phyloP scores from a whole-genome alignment of 2,113 vertebrate genomes.

The Onychostruthus taczanowskii region DNA sequence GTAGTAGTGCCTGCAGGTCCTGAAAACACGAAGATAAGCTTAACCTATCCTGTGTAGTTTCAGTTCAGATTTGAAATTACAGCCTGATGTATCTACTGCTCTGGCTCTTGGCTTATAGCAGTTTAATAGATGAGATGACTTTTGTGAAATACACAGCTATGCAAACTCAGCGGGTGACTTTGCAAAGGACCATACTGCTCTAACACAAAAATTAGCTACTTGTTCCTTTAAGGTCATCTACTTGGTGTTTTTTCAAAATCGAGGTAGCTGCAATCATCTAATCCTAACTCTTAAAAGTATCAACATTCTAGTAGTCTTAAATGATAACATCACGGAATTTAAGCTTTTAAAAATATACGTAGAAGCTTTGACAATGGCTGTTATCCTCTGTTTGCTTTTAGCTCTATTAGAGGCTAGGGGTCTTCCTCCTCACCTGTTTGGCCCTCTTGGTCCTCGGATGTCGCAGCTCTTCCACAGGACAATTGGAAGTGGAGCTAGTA shows the following conservation, averaged over 20 bases:
- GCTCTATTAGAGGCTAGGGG: constrained; percentile 97
- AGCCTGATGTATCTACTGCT: background rate
- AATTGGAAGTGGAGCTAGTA: constrained; percentile 99
- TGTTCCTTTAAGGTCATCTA: background rate
- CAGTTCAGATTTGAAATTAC: background rate
- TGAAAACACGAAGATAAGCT: background rate
- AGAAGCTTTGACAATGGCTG: constrained; percentile 67
- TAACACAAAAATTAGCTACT: background rate
- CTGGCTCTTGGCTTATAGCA: background rate
- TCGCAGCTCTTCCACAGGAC: constrained; percentile 99
- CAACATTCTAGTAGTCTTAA: constrained; percentile 10
- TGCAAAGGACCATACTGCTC: background rate
- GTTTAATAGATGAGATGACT: background rate
- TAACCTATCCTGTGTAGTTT: background rate
- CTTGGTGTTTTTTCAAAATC: background rate
- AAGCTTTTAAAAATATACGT: constrained; percentile 10
- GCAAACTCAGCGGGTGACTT: background rate
- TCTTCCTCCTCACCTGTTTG: constrained; percentile 98
- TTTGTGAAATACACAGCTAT: background rate
- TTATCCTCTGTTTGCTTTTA: constrained; percentile 74
- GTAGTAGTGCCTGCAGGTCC: background rate
- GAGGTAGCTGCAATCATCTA: background rate
- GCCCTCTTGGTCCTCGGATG: constrained; percentile 97
- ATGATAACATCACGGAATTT: constrained; percentile 32
- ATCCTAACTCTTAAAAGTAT: background rate